A percentile compares a stretch with the other conserved stretches of the same genome.
These are phyloP conservation scores for Ammodytes dubius DNA, from an alignment of 2,113 vertebrate genomes.

Conservation along the genomic window DNA sequence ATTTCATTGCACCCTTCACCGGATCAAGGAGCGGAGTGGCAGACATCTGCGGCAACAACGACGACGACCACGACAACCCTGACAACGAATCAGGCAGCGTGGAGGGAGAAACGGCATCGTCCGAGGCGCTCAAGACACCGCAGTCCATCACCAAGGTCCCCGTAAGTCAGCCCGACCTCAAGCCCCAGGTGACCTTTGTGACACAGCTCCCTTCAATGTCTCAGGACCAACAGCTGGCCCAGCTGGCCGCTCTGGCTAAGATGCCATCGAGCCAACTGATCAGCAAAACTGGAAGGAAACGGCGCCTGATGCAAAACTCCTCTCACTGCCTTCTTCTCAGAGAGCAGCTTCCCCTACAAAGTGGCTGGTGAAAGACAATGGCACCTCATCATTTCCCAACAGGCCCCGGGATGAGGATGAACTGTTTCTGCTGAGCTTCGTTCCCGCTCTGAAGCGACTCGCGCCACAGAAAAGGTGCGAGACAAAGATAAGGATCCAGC, in stretches of 20 bases:
- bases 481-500: slow-evolving; percentile 82
- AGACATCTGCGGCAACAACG: slow-evolving; percentile 47
- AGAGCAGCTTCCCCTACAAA: slow-evolving; percentile 36
- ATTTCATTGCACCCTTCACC: slow-evolving; percentile 79
- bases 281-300: slow-evolving; percentile 53
- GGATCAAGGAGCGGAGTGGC: slow-evolving; percentile 64
- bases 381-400: slow-evolving; percentile 30
- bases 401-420: slow-evolving; percentile 74
- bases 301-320: slow-evolving; percentile 29
- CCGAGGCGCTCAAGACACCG: slow-evolving; percentile 42
- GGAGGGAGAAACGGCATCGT: slow-evolving; percentile 47
- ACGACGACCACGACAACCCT: slow-evolving; percentile 59
- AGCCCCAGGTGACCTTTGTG: slow-evolving; percentile 58
- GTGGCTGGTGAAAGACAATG: slow-evolving; percentile 70
- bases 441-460: slow-evolving; percentile 77
- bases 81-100: slow-evolving; percentile 46
- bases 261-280: slow-evolving; percentile 40
- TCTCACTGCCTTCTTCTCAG: slow-evolving; percentile 28
- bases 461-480: slow-evolving; percentile 79
- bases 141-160: slow-evolving; percentile 50
- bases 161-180: slow-evolving; percentile 36
- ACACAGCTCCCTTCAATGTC: slow-evolving; percentile 52
- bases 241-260: slow-evolving; percentile 60
- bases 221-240: slow-evolving; percentile 59
- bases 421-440: slow-evolving; percentile 81